phyloP scores from a whole-genome alignment of 2,797 vertebrate species.

The Gymnoscopelus microlampas region DNA sequence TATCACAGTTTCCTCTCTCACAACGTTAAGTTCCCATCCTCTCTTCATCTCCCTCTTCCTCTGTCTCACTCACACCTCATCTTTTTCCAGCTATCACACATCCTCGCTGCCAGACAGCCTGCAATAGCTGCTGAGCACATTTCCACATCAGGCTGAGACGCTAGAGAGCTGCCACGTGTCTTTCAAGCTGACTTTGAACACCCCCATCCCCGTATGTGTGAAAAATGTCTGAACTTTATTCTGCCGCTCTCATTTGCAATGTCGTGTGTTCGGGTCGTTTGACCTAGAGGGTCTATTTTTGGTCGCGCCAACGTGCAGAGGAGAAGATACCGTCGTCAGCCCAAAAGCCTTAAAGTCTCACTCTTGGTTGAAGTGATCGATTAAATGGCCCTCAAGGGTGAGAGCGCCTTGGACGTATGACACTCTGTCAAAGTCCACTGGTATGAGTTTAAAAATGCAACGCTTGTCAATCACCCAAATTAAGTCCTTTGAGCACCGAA shows the following conservation, averaged over 20 bases:
- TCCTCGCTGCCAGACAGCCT: conserved; percentile 35
- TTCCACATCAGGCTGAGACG: conserved; percentile 17
- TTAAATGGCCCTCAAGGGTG: not conserved
- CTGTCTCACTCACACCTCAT: conserved; percentile 12
- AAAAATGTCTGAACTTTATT: conserved; percentile 25
- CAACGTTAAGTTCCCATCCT: conserved; percentile 12
- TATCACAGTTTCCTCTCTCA: conserved; percentile 16
- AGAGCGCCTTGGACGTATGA: not conserved
- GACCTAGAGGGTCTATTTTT: conserved; percentile 13
- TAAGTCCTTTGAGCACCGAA: too few relatives aligned
- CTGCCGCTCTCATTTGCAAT: conserved; percentile 23
- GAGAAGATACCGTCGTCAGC: not conserved
- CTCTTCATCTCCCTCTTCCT: conserved; percentile 3
- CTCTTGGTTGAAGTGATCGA: not conserved
- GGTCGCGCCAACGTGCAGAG: not conserved
- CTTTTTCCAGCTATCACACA: conserved; percentile 35
- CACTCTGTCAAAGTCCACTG: not conserved
- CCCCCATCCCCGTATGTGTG: conserved; percentile 1
- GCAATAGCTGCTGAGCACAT: conserved; percentile 4
- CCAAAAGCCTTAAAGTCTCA: not conserved
- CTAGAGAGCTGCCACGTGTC: conserved; percentile 4
- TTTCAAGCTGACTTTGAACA: conserved; percentile 35
- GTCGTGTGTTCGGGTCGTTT: not conserved
- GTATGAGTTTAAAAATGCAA: not conserved
- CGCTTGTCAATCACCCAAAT: not conserved